A percentile compares a stretch with the other conserved stretches of the same genome.
Conservation (phyloP, 2,888 invertebrate species). For the Herminia tarsipennalis region DNA sequence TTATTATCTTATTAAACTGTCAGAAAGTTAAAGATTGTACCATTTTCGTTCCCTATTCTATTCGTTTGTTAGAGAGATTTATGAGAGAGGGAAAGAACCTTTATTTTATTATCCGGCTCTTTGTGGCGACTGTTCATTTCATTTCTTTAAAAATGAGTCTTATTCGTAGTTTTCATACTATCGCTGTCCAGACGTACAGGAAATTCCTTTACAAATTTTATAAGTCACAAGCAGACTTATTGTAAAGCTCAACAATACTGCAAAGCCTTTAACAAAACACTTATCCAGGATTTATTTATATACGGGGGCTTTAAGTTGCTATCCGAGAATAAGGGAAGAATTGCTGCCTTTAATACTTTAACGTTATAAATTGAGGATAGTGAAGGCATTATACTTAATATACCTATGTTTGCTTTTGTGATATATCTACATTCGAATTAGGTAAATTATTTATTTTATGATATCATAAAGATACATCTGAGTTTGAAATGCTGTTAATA, state of each 20-base stretch:
- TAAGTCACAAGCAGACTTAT: slow-evolving; percentile 23
- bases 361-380: no score
- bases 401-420: no score
- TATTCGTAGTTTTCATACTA: slow-evolving; percentile 35
- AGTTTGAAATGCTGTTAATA: no score
- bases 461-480: no score
- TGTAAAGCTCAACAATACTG: slow-evolving; percentile 12
- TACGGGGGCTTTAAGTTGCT: background rate
- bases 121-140: slow-evolving; percentile 61
- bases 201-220: slow-evolving; percentile 42
- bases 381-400: no score
- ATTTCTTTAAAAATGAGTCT: slow-evolving; percentile 41
- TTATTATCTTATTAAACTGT: slow-evolving; percentile 84
- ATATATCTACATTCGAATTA: no score
- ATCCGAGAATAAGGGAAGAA: background rate
- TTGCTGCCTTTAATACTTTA: background rate
- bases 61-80: slow-evolving; percentile 73
- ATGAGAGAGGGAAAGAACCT: slow-evolving; percentile 66
- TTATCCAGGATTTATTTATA: background rate
- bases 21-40: slow-evolving; percentile 81
- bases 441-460: no score
- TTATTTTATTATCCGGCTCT: slow-evolving; percentile 73
- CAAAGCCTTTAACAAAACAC: slow-evolving; percentile 16
- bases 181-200: slow-evolving; percentile 34
- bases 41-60: slow-evolving; percentile 74